Base-by-base conservation (phyloP, 2,888 invertebrate species). In the Metacarcinus magister region DNA sequence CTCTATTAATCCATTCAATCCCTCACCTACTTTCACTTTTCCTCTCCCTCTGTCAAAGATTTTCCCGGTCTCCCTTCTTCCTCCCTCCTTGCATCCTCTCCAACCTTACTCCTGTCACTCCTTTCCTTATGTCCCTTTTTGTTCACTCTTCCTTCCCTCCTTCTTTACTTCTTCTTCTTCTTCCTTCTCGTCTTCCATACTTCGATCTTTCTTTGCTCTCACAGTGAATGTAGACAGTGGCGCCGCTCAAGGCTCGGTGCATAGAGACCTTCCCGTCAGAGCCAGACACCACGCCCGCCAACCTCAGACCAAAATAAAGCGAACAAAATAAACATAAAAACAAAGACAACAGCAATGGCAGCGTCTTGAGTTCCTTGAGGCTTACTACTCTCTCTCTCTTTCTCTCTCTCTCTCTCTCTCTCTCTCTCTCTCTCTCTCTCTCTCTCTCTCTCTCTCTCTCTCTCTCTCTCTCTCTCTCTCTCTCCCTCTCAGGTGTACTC, bases 331-430 rank as follows among this genome's bases (percentile, higher is more conserved):
- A 54, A 54, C 54, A 54, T 0, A 54, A 54, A 54, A 54, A 54
- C 54, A 16, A 54, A 54, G 2, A 54, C n/a, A 10, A 54, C 13
- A 48, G 54, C 10, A 54, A 54, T 10, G 13, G 8, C 13, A 13
- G 54, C 10, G 54, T 13, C 0, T 10, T 23, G 67, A 5, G 0
- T 10, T n/a, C 67, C 67, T 67, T 67, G 0, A 67, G 23, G 5
- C 67, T 67, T n/a, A 8, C 13, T 32, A 7, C 28, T 32, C 28
- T 7, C 28, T n/a, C 82, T 28, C 82, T 32, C 28, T 82, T 32
- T 82, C 82, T 82, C 82, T 82, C 32, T 82, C 82, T 82, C 82
- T 82, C 32, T 82, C 82, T 82, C 82, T 32, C 82, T 82, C 82
- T 82, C 82, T 32, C 32, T 82, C 82, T 82, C 82, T 75, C 75